These are phyloP conservation scores for Antheraea yamamai DNA, from an alignment of 2,888 invertebrate species.

Conservation along the genomic window DNA sequence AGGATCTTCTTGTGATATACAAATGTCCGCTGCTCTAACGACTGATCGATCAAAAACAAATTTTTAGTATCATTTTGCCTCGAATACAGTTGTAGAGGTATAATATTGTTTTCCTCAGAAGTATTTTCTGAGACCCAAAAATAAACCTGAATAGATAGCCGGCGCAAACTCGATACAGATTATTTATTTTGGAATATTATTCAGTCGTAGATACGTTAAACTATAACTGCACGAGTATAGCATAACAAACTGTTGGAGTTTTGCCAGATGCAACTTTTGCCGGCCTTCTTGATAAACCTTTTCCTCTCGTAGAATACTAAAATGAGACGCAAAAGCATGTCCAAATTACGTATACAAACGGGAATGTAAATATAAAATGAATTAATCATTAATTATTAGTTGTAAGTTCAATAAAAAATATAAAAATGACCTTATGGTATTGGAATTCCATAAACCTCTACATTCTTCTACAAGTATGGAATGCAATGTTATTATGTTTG, in stretches of 20 bases:
- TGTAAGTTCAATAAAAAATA: too few relatives aligned
- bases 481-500: not conserved
- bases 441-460: not conserved
- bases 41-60: not conserved
- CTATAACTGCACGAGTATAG: not conserved
- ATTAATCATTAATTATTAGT: too few relatives aligned
- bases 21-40: not conserved
- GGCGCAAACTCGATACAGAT: not conserved
- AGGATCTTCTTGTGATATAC: not conserved
- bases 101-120: not conserved
- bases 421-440: too few relatives aligned
- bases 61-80: not conserved
- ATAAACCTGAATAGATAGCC: not conserved
- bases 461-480: not conserved
- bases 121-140: not conserved
- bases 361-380: too few relatives aligned
- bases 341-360: not conserved
- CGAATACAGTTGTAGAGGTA: not conserved
- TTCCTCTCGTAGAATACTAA: constrained; percentile 7
- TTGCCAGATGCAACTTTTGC: not conserved
- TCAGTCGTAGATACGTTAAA: not conserved
- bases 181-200: not conserved
- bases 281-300: constrained; percentile 3
- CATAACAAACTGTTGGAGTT: not conserved
- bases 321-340: constrained; percentile 1